Evolutionary conservation across 2,797 vertebrate species (phyloP).

Genomic region (Aphelocoma californica): DNA sequence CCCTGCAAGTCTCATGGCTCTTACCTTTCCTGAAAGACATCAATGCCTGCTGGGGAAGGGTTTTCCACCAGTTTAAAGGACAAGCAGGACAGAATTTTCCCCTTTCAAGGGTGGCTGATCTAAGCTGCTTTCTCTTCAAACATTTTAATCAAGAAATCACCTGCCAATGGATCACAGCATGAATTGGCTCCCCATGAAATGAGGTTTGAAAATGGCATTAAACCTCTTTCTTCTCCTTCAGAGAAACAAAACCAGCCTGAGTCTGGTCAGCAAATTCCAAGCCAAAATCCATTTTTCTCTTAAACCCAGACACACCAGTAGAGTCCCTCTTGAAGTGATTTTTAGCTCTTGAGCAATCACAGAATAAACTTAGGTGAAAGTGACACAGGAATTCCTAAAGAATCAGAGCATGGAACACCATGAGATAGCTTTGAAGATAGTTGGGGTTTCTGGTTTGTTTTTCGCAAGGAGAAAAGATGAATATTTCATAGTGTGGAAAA

Average conservation of each 20-base stretch:
- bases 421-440: constrained; percentile 46
- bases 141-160: constrained; percentile 51
- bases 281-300: not conserved
- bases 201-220: constrained; percentile 29
- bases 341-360: constrained; percentile 50
- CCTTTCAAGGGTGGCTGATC: constrained; percentile 22
- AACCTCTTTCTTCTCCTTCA: not conserved
- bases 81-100: not conserved
- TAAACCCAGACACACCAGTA: not conserved
- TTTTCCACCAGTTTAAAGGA: constrained; percentile 3
- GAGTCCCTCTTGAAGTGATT: constrained; percentile 1
- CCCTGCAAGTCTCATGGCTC: not conserved
- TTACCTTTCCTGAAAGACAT: not conserved
- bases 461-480: constrained; percentile 37
- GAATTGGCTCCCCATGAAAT: constrained; percentile 38
- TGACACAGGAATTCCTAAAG: constrained; percentile 54
- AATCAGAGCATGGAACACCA: constrained; percentile 15
- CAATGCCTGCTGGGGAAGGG: not conserved
- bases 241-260: not conserved
- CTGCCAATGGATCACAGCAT: not conserved
- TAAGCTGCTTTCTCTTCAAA: constrained; percentile 27
- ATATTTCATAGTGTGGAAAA: constrained; percentile 68
- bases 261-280: not conserved
- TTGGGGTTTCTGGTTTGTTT: constrained; percentile 60
- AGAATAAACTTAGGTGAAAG: constrained; percentile 31